Conservation (phyloP, 2,888 invertebrate genomes). For the Ypsolopha scabrella region DNA sequence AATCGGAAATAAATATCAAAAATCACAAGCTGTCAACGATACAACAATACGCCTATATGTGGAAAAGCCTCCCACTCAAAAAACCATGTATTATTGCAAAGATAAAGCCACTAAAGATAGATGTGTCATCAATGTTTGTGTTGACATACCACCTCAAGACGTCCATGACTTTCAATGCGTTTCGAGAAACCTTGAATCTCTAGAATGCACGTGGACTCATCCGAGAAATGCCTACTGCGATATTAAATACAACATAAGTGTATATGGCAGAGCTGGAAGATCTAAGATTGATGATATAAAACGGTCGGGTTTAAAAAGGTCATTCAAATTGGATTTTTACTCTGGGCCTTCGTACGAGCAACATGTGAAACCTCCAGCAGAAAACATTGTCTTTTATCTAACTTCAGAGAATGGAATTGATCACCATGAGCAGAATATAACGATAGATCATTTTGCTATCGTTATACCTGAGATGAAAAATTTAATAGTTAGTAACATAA, state of each 20-base stretch:
- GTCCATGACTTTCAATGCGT: constrained; percentile 80
- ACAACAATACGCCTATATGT: constrained; percentile 73
- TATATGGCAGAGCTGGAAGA: constrained; percentile 22
- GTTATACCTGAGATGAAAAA: too few relatives aligned
- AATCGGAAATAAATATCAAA: background rate
- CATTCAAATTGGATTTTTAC: too few relatives aligned
- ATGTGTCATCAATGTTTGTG: constrained; percentile 37
- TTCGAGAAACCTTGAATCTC: constrained; percentile 77
- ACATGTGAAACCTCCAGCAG: too few relatives aligned
- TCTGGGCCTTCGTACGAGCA: too few relatives aligned
- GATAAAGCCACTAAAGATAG: constrained; percentile 31
- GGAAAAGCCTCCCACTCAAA: constrained; percentile 62
- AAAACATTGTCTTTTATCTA: too few relatives aligned
- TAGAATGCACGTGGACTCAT: constrained; percentile 82
- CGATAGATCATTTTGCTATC: too few relatives aligned
- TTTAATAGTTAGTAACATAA: too few relatives aligned
- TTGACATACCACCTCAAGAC: constrained; percentile 67
- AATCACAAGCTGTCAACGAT: constrained; percentile 67
- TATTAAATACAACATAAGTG: constrained; percentile 77
- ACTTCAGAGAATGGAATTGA: too few relatives aligned
- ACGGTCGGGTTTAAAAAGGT: too few relatives aligned
- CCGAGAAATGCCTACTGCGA: constrained; percentile 19
- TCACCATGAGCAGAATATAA: too few relatives aligned
- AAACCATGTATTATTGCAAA: constrained; percentile 67
- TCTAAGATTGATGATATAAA: too few relatives aligned